Evolutionary conservation across 2,113 vertebrate genomes (phyloP).

Genomic region (Coreoperca whiteheadi): DNA sequence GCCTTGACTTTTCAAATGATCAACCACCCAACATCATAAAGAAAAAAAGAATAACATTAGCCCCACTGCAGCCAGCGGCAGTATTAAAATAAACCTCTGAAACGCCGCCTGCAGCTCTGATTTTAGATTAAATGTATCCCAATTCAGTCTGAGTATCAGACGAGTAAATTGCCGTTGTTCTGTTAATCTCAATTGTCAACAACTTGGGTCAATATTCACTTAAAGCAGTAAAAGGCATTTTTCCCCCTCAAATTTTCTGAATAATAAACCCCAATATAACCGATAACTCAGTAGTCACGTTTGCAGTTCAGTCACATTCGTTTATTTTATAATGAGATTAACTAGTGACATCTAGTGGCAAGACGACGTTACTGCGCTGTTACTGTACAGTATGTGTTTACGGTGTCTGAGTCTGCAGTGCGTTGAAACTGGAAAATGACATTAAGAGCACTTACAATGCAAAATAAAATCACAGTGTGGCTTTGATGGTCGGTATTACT

Average conservation of each 20-base stretch:
- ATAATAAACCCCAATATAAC: neutral
- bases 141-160: neutral
- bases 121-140: too few species aligned
- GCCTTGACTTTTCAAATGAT: too few species aligned
- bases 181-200: neutral
- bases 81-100: too few species aligned
- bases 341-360: constrained; percentile 2
- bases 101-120: too few species aligned
- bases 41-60: too few species aligned
- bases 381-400: neutral
- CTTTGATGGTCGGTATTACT: too few species aligned
- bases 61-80: too few species aligned
- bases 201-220: neutral
- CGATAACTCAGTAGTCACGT: neutral
- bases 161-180: neutral
- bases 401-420: too few species aligned
- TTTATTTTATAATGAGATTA: neutral
- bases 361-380: neutral
- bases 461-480: too few species aligned
- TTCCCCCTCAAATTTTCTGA: neutral
- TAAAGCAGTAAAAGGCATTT: neutral
- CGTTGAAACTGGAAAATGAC: neutral
- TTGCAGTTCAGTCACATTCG: neutral
- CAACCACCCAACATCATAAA: too few species aligned
- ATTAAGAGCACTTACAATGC: too few species aligned